Evolutionary conservation across 2,888 invertebrate genomes (phyloP).

Genomic region (Sialis fuliginosa): DNA sequence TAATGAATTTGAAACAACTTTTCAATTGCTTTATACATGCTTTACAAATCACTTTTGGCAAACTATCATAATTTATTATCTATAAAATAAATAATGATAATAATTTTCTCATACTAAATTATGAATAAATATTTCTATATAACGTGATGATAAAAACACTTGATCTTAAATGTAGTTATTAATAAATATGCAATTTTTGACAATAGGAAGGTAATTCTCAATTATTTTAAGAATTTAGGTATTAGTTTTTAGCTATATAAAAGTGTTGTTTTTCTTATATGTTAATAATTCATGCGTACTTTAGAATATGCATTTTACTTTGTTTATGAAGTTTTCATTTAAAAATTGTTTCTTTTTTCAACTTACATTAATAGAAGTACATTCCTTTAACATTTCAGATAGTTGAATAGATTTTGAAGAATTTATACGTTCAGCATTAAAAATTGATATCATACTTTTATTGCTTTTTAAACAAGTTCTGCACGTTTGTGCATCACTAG

Average conservation of each 20-base stretch:
- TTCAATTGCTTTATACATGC: constrained; percentile 39
- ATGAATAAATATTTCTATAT: no score
- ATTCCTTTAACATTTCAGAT: constrained; percentile 3
- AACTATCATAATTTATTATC: constrained; percentile 43
- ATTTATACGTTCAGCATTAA: neutral
- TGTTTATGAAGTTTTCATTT: no score
- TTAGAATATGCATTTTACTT: no score
- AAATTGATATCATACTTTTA: constrained; percentile 1
- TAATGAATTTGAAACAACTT: constrained; percentile 5
- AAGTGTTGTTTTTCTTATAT: no score
- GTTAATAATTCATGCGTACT: no score
- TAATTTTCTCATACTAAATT: constrained; percentile 1
- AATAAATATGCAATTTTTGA: no score
- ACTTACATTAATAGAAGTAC: constrained; percentile 2
- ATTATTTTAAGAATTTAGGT: no score
- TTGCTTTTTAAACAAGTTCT: constrained; percentile 2
- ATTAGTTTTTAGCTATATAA: no score
- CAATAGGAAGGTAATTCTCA: no score
- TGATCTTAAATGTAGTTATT: no score
- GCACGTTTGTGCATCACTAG: neutral
- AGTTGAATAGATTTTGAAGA: neutral
- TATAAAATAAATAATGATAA: constrained; percentile 13
- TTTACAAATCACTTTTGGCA: constrained; percentile 52
- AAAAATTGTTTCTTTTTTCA: constrained; percentile 34
- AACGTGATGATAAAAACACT: no score